These are phyloP conservation scores for Vanessa atalanta DNA, from an alignment of 1,140 invertebrate species.

Conservation along the genomic window DNA sequence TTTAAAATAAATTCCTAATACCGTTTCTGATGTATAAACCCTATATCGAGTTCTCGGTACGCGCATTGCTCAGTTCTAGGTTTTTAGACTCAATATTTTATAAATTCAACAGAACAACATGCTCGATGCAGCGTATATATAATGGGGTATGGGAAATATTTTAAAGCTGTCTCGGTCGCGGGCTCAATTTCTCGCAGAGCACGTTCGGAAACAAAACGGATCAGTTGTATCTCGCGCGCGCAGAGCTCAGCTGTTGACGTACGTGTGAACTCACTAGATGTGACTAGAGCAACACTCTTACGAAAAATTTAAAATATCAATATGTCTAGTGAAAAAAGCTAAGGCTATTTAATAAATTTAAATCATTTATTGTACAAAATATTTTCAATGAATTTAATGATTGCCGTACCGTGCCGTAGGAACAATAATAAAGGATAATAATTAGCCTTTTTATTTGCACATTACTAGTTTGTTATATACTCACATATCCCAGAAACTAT, in stretches of 20 bases:
- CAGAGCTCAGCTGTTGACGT: conserved; percentile 39
- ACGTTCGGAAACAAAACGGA: conserved; percentile 54
- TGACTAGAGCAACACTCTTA: not conserved
- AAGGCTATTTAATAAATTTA: no score
- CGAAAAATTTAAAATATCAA: not conserved
- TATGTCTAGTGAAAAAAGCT: no score
- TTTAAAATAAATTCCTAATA: conserved; percentile 9
- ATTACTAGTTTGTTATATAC: no score
- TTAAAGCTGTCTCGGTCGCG: conserved; percentile 47
- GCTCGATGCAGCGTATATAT: conserved; percentile 8
- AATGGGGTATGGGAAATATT: conserved; percentile 45
- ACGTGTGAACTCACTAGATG: conserved; percentile 36
- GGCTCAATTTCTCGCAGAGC: conserved; percentile 43
- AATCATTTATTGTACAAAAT: no score
- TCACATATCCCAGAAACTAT: no score
- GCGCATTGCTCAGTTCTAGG: not conserved
- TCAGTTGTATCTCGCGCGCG: conserved; percentile 53
- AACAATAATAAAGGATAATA: no score
- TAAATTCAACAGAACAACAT: conserved; percentile 13
- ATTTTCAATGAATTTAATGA: no score
- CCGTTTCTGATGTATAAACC: not conserved
- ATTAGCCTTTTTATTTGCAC: no score
- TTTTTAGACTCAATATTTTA: conserved; percentile 8
- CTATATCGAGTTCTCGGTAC: not conserved
- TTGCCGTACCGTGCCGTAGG: no score